Evolutionary conservation across 2,113 vertebrate genomes (phyloP).

Genomic region (Vombatus ursinus): DNA sequence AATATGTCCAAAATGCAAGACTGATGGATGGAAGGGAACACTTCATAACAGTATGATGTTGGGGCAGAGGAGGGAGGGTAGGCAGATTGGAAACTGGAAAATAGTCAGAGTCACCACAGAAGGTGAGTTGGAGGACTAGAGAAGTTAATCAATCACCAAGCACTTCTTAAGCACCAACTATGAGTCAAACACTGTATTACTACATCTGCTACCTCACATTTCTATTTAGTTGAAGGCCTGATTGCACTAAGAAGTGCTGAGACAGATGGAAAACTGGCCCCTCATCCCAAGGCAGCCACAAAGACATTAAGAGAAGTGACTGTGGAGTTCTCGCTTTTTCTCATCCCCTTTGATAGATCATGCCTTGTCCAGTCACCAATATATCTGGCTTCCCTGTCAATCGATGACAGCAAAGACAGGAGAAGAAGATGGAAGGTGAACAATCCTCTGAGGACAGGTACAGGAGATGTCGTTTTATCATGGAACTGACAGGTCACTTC

Average conservation of each 20-base stretch:
- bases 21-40: too few species aligned
- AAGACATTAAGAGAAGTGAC: too few species aligned
- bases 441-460: conserved; percentile 47
- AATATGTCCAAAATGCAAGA: not conserved
- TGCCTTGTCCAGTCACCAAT: not conserved
- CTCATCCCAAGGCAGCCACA: not conserved
- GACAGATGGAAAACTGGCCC: not conserved
- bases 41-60: not conserved
- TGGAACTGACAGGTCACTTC: conserved; percentile 68
- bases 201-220: not conserved
- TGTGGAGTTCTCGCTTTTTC: not conserved
- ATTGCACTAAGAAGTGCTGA: not conserved
- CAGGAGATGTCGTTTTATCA: conserved; percentile 54
- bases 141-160: not conserved
- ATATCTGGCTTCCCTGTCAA: conserved; percentile 13
- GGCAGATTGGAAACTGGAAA: not conserved
- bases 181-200: too few species aligned
- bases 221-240: not conserved
- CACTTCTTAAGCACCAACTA: not conserved
- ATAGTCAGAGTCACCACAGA: not conserved
- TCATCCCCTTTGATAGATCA: not conserved
- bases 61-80: not conserved
- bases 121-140: not conserved
- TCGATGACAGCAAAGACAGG: conserved; percentile 44
- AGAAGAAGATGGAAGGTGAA: conserved; percentile 30